Conservation (phyloP, 2,797 vertebrate genomes). For the Gastrophryne carolinensis region DNA sequence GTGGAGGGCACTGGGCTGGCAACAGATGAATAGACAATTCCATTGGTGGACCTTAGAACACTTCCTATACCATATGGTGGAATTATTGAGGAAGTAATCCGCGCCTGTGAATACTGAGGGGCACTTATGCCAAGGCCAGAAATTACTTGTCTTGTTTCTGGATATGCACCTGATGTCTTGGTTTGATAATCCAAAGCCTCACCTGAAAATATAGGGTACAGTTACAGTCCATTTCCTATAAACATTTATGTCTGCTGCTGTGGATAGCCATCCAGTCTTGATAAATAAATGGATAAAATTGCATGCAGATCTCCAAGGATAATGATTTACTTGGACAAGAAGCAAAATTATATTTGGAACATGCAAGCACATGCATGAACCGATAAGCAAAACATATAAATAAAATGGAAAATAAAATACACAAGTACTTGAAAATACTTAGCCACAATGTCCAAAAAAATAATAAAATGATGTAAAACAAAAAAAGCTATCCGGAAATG, state of each 20-base stretch:
- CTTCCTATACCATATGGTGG: conserved; percentile 79
- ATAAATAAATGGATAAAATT: conserved; percentile 67
- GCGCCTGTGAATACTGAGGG: conserved; percentile 81
- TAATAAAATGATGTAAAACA: conserved; percentile 60
- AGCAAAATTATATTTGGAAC: conserved; percentile 87
- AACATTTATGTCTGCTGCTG: conserved; percentile 60
- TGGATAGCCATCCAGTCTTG: conserved; percentile 72
- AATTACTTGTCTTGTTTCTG: conserved; percentile 76
- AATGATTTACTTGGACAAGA: conserved; percentile 82
- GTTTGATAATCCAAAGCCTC: conserved; percentile 95
- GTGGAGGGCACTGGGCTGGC: conserved; percentile 86
- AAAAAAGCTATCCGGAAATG: conserved; percentile 67
- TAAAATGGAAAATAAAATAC: conserved; percentile 71
- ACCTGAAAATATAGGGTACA: conserved; percentile 88
- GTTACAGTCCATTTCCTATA: conserved; percentile 80
- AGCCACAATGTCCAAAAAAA: conserved; percentile 68
- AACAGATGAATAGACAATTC: conserved; percentile 93
- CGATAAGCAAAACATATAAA: conserved; percentile 79
- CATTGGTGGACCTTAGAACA: conserved; percentile 87
- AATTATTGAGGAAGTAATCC: conserved; percentile 73
- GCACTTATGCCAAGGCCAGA: conserved; percentile 77
- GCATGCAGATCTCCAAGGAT: conserved; percentile 84
- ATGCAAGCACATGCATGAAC: conserved; percentile 95
- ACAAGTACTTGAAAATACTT: conserved; percentile 70
- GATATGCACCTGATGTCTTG: conserved; percentile 83